Evolutionary conservation across 2,888 invertebrate species (phyloP).

Genomic region (Steromphala cineraria): DNA sequence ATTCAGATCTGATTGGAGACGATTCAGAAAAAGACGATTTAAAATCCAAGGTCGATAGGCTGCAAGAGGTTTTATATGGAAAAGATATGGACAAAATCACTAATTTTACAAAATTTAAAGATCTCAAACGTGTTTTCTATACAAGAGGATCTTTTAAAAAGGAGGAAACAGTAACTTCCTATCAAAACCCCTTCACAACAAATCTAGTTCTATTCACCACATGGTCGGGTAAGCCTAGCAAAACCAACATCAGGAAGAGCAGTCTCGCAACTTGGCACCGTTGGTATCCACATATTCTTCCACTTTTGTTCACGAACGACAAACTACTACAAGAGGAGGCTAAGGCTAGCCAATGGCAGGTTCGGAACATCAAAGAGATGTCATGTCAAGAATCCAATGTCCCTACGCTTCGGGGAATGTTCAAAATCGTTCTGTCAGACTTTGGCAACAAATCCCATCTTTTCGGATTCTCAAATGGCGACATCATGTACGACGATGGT

Average conservation of each 20-base stretch:
- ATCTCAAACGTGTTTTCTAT: no score
- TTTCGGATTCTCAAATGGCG: slow-evolving; percentile 34
- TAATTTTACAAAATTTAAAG: no score
- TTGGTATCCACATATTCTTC: slow-evolving; percentile 4
- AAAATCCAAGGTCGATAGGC: no score
- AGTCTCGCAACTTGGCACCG: slow-evolving; percentile 26
- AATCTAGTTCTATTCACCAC: slow-evolving; percentile 28
- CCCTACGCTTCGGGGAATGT: slow-evolving; percentile 33
- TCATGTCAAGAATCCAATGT: slow-evolving; percentile 17
- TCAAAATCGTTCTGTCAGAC: not conserved
- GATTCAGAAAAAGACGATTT: no score
- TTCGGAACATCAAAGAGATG: not conserved
- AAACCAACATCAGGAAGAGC: slow-evolving; percentile 21
- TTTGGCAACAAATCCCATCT: not conserved
- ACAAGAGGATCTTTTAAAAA: no score
- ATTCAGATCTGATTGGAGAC: no score
- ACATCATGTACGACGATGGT: slow-evolving; percentile 29
- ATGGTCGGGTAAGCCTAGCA: slow-evolving; percentile 20
- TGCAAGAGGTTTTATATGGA: no score
- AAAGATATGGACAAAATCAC: no score
- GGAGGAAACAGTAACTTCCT: no score
- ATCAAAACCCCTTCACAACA: no score
- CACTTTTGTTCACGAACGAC: slow-evolving; percentile 23
- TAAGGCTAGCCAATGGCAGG: slow-evolving; percentile 14
- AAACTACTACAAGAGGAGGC: not conserved